Conservation (phyloP, 2,113 vertebrate species). For the Elgaria multicarinata region DNA sequence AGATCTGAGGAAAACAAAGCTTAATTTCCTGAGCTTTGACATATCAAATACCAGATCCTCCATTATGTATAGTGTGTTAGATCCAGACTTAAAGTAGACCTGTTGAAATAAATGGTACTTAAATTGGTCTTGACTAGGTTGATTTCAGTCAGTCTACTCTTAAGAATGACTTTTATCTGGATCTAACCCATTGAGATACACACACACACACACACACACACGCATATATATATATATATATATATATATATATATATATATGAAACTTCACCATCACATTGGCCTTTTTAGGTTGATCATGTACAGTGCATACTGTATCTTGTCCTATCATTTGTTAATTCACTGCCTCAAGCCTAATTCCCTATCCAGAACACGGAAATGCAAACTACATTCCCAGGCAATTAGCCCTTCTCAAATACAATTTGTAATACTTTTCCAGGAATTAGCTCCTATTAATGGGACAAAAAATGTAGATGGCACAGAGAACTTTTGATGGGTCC, state of each 20-base stretch:
- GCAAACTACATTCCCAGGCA: not conserved
- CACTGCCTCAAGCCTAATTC: not conserved
- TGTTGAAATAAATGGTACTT: not conserved
- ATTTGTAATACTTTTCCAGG: not conserved
- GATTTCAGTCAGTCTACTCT: not conserved
- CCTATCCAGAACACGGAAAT: not conserved
- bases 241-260: too few relatives aligned
- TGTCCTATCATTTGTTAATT: not conserved
- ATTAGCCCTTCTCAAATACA: not conserved
- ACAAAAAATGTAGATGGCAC: not conserved
- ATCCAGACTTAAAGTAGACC: not conserved
- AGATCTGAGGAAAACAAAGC: conserved; percentile 40
- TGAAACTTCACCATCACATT: conserved; percentile 50
- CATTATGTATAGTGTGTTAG: conserved; percentile 33
- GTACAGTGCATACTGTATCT: not conserved
- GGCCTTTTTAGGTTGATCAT: conserved; percentile 30
- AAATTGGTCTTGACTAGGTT: not conserved
- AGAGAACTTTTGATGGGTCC: conserved; percentile 23
- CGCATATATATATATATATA: too few relatives aligned
- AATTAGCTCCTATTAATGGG: not conserved
- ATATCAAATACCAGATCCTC: conserved; percentile 43
- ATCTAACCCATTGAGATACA: too few relatives aligned
- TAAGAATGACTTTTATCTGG: not conserved
- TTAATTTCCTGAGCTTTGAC: conserved; percentile 37
- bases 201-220: too few relatives aligned